phyloP scores from a whole-genome alignment of 2,888 invertebrate species.

The Hetaerina titia region DNA sequence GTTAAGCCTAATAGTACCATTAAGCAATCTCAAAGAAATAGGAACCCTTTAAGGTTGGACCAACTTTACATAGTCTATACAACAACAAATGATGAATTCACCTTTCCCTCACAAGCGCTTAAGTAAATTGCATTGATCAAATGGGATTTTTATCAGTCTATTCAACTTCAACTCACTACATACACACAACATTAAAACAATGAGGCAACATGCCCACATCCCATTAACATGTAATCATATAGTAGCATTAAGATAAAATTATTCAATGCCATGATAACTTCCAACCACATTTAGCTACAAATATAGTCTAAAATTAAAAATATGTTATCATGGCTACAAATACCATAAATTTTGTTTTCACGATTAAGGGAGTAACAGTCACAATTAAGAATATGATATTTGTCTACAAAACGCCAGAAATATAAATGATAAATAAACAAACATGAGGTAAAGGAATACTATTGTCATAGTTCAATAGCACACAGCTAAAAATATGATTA shows the following conservation, averaged over 20 bases:
- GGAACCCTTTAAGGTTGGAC: constrained; percentile 35
- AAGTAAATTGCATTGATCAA: constrained; percentile 62
- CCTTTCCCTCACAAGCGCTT: constrained; percentile 38
- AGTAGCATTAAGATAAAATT: background rate
- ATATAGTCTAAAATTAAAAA: constrained; percentile 17
- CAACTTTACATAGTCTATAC: constrained; percentile 22
- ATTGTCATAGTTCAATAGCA: background rate
- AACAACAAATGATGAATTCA: background rate
- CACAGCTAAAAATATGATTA: background rate
- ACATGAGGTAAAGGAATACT: constrained; percentile 44
- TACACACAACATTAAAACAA: constrained; percentile 28
- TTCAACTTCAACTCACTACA: constrained; percentile 57
- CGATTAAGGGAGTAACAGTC: background rate
- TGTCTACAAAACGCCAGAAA: background rate
- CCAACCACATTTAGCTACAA: constrained; percentile 12
- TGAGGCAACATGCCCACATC: background rate
- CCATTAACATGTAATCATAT: constrained; percentile 44
- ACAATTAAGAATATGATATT: background rate
- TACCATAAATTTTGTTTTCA: background rate
- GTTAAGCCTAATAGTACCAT: background rate
- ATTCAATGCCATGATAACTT: background rate
- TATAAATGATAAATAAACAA: constrained; percentile 19
- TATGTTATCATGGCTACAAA: background rate
- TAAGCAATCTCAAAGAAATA: constrained; percentile 46
- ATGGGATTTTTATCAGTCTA: constrained; percentile 57